Evolutionary conservation across 2,888 invertebrate genomes (phyloP), one percentile per base, ranked within the genome.

Genomic region (Geotrupes spiniger): DNA sequence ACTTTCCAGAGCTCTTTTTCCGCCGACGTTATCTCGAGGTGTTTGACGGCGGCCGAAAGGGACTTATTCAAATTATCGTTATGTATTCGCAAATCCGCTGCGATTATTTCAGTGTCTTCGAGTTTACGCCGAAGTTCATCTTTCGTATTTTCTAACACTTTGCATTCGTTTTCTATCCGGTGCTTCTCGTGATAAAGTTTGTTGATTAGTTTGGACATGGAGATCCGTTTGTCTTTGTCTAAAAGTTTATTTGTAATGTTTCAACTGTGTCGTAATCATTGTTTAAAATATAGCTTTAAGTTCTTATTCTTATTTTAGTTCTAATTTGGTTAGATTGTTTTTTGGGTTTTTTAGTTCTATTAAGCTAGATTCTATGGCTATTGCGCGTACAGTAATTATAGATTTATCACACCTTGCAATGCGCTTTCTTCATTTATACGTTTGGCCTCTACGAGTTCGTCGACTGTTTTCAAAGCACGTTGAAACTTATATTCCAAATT

Each of bases 1-100:
- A 46, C 41, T 38, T 46, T 50, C 50, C 50, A 50, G 14, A 50
- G 38, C 25, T 45, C 50, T n/a, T 46, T 50, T 14, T 50, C 50
- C 1, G 46, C 10, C 2, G 16, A 10, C 11, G 42, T 8, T 10
- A 26, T 17, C 11, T 42, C 37, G 6, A 25, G 11, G n/a, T 36
- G 14, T 2, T 28, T 14, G 2, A 21, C 25, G 17, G 45, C 11
- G 12, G 21, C 12, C 28, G 41, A 33, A 9, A 42, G 26, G 8
- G 36, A 25, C 38, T 10, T 38, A 26, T 45, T 31, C 16, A 38
- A 21, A 6, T 42, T 38, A 29, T 50, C 38, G 5, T 37, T 38
- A 3, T 42, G 31, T 4, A 11, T 11, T 16, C 31, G 45, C 17
- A 50, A 46, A 26, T 41, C 31, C 2, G 14, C 16, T 16, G 38